Percentiles rank a stretch among this genome's conserved stretches.
These are phyloP conservation scores for Passer montanus DNA, from an alignment of 2,113 vertebrate genomes.

Conservation along the genomic window DNA sequence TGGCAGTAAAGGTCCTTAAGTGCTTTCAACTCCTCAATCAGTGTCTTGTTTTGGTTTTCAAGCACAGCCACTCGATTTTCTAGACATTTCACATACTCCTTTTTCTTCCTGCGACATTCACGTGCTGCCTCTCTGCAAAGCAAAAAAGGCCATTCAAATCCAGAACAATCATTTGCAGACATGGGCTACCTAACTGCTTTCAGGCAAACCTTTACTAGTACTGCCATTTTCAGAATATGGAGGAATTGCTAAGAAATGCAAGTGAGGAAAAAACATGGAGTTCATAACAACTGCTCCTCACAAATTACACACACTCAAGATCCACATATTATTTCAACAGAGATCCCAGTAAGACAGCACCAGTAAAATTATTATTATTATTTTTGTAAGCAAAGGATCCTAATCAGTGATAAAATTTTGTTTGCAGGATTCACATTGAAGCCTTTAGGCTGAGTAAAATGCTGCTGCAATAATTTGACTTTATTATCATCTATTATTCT, in stretches of 20 bases:
- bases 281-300: not conserved
- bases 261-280: not conserved
- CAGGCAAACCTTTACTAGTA: not conserved
- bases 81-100: slow-evolving; percentile 99
- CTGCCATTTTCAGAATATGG: not conserved
- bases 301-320: not conserved
- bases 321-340: not conserved
- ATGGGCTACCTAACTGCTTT: not conserved
- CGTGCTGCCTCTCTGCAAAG: slow-evolving; percentile 93
- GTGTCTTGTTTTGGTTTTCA: slow-evolving; percentile 99
- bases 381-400: not conserved
- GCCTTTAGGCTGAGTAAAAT: not conserved
- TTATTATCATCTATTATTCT: not conserved
- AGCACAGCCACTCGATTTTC: slow-evolving; percentile 98
- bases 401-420: not conserved
- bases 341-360: not conserved
- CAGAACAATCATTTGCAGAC: not conserved
- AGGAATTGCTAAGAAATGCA: not conserved
- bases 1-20: slow-evolving; percentile 99
- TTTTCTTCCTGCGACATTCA: slow-evolving; percentile 98
- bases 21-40: slow-evolving; percentile 99
- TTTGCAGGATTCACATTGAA: not conserved
- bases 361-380: not conserved
- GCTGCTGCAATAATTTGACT: not conserved
- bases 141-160: slow-evolving; percentile 50